Evolutionary conservation across 2,113 vertebrate genomes (phyloP).

Genomic region (Esox niger): DNA sequence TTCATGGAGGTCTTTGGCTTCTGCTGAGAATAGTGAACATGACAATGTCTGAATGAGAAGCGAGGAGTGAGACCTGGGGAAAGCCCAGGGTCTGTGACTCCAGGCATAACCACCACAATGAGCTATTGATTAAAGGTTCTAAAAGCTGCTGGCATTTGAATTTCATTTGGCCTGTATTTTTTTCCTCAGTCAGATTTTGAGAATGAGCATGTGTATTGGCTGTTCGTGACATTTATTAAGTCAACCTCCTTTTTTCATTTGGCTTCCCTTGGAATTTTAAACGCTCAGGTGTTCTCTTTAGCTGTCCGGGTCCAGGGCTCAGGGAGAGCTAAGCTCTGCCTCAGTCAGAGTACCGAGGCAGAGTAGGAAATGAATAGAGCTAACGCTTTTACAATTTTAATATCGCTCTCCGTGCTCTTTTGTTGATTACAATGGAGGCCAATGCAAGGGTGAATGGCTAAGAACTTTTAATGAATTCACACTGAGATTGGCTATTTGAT

Average conservation of each 20-base stretch:
- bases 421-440: neutral
- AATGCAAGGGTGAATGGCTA: neutral
- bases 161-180: neutral
- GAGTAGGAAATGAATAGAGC: slow-evolving; percentile 15
- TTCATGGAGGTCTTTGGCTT: neutral
- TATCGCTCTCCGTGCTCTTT: neutral
- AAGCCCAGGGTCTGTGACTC: neutral
- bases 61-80: neutral
- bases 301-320: neutral
- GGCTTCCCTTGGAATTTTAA: slow-evolving; percentile 11
- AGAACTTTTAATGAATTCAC: neutral
- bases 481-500: neutral
- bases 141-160: slow-evolving; percentile 3
- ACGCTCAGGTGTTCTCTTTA: neutral
- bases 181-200: neutral
- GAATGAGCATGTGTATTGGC: slow-evolving; percentile 20
- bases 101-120: neutral
- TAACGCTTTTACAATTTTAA: neutral
- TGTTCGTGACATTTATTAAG: slow-evolving; percentile 14
- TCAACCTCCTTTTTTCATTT: slow-evolving; percentile 12
- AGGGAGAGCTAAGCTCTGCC: neutral
- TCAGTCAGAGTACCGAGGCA: neutral
- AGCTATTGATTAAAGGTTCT: slow-evolving; percentile 19
- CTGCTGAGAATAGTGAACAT: neutral
- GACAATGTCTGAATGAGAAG: neutral